Evolutionary conservation across 2,888 invertebrate species (phyloP).

Genomic region (Griposia aprilina): DNA sequence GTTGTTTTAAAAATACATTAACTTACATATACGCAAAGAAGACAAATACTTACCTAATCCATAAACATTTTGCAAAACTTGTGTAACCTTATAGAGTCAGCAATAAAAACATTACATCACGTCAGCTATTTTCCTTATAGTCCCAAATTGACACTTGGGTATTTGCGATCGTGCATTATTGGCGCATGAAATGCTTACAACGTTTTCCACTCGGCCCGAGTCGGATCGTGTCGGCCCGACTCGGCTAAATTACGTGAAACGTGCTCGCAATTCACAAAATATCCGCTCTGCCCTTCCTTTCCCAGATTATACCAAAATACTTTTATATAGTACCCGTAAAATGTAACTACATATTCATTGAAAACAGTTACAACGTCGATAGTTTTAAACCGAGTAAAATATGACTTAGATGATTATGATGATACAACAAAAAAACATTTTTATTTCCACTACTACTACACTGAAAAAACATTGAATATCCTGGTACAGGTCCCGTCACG

Average conservation of each 20-base stretch:
- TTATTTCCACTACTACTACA: neutral
- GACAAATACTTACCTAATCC: neutral
- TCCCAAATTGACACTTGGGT: constrained; percentile 60
- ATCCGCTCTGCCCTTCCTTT: constrained; percentile 68
- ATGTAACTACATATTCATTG: constrained; percentile 60
- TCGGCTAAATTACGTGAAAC: constrained; percentile 81
- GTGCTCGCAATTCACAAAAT: constrained; percentile 82
- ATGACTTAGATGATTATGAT: constrained; percentile 13
- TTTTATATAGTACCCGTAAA: constrained; percentile 64
- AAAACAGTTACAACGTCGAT: constrained; percentile 35
- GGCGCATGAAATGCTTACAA: constrained; percentile 78
- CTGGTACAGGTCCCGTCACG: too few species aligned
- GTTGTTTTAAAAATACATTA: neutral
- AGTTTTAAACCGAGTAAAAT: constrained; percentile 11
- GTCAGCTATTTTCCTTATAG: constrained; percentile 56
- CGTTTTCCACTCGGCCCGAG: constrained; percentile 82
- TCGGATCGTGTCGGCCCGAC: constrained; percentile 71
- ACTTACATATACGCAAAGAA: neutral
- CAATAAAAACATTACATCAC: constrained; percentile 55
- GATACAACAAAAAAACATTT: constrained; percentile 16
- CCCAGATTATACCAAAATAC: constrained; percentile 63
- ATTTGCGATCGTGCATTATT: constrained; percentile 71
- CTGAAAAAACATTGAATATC: neutral
- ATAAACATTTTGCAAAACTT: constrained; percentile 10
- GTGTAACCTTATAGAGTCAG: constrained; percentile 28